Evolutionary conservation across 2,888 invertebrate genomes (phyloP).

Genomic region (Rhopalosiphum nymphaeae): DNA sequence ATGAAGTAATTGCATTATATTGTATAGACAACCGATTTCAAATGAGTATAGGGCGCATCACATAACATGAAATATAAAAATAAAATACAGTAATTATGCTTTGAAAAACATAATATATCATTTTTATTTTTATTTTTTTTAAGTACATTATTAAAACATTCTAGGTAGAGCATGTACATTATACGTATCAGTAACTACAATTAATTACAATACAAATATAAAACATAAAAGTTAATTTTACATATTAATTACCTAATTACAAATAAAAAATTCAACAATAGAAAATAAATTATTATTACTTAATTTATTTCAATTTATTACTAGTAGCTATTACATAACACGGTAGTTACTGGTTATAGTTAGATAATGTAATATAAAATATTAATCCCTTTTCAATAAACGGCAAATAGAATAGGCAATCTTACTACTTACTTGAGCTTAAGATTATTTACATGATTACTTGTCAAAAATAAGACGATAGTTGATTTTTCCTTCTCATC

Average conservation of each 20-base stretch:
- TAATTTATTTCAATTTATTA: neutral
- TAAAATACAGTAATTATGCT: neutral
- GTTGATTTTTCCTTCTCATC: too few relatives aligned
- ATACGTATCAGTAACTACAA: neutral
- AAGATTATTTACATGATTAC: neutral
- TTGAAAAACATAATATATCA: neutral
- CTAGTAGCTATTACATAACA: neutral
- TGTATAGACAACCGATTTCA: neutral
- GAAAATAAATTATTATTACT: neutral
- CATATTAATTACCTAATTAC: neutral
- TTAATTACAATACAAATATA: neutral
- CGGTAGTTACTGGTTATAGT: neutral
- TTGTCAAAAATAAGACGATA: too few relatives aligned
- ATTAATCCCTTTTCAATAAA: neutral
- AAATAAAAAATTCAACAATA: neutral
- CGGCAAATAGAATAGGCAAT: conserved; percentile 47
- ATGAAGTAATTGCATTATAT: neutral
- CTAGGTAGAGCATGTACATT: neutral
- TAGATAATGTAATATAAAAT: neutral
- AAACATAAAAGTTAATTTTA: neutral
- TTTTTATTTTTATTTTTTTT: too few relatives aligned
- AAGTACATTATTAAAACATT: neutral
- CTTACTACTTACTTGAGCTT: conserved; percentile 21
- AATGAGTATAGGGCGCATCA: neutral
- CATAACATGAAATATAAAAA: neutral